A percentile compares a stretch with the other conserved stretches of the same genome.
These are phyloP conservation scores for Venusia cambrica DNA, from an alignment of 2,888 invertebrate genomes.

Conservation along the genomic window DNA sequence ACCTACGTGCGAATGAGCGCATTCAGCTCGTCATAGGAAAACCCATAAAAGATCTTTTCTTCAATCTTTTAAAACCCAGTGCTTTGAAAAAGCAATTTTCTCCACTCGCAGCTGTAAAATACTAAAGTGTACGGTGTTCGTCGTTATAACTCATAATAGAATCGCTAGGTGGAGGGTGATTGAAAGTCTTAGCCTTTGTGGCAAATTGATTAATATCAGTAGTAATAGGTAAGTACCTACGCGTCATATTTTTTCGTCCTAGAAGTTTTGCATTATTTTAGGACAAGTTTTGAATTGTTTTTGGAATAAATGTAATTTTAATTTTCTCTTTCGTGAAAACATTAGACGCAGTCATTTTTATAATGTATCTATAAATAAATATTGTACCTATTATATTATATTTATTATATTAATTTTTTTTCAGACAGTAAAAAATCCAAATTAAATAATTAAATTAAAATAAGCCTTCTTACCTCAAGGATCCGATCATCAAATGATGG, in stretches of 20 bases:
- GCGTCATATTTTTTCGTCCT: not conserved
- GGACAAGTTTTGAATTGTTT: not conserved
- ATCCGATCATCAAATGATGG: slow-evolving; percentile 98
- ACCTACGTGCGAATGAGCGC: slow-evolving; percentile 13
- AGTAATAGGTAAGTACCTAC: too few relatives aligned
- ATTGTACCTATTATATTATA: too few relatives aligned
- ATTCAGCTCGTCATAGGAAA: slow-evolving; percentile 13
- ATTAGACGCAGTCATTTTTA: too few relatives aligned
- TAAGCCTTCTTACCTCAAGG: slow-evolving; percentile 91
- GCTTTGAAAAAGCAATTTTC: slow-evolving; percentile 15
- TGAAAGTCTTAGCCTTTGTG: slow-evolving; percentile 2
- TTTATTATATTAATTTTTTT: too few relatives aligned
- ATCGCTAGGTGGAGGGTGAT: slow-evolving; percentile 11
- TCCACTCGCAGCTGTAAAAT: slow-evolving; percentile 7
- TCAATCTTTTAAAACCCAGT: slow-evolving; percentile 8
- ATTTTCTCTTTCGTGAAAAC: too few relatives aligned
- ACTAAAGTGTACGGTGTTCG: slow-evolving; percentile 5
- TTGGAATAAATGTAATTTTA: too few relatives aligned
- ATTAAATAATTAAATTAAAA: too few relatives aligned
- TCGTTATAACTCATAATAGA: slow-evolving; percentile 1
- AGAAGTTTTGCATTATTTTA: slow-evolving; percentile 6
- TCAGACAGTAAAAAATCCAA: too few relatives aligned
- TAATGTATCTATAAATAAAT: too few relatives aligned
- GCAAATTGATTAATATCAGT: slow-evolving; percentile 14
- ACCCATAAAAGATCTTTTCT: slow-evolving; percentile 3